These are phyloP conservation scores for Aricia agestis DNA, from an alignment of 1,140 invertebrate species.

Conservation along the genomic window DNA sequence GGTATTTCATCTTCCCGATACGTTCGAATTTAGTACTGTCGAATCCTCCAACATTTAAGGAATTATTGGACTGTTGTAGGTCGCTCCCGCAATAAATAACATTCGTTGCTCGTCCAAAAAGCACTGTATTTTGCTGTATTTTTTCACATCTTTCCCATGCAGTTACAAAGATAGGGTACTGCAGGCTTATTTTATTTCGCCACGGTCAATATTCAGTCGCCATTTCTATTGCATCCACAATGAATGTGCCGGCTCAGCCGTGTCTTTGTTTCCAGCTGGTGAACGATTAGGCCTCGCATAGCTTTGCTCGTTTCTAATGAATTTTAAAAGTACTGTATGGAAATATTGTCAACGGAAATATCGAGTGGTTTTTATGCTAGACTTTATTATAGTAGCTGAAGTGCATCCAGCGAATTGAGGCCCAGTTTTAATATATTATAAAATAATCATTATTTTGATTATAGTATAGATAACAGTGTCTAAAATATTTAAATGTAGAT, in stretches of 20 bases:
- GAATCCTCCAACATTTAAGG: not conserved
- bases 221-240: not conserved
- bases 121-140: not conserved
- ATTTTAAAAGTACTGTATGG: not conserved
- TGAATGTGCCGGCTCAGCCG: not conserved
- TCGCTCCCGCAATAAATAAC: slow-evolving; percentile 8
- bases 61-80: slow-evolving; percentile 14
- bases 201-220: not conserved
- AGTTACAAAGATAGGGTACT: slow-evolving; percentile 5
- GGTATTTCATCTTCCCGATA: not conserved
- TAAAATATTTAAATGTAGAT: too few relatives aligned
- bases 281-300: not conserved
- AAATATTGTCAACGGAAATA: too few relatives aligned
- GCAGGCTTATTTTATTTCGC: slow-evolving; percentile 7
- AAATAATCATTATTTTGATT: too few relatives aligned
- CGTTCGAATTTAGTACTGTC: not conserved
- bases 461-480: too few relatives aligned
- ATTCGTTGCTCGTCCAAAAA: slow-evolving; percentile 10
- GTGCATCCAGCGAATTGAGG: too few relatives aligned
- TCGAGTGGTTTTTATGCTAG: too few relatives aligned
- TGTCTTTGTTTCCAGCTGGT: not conserved
- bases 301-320: not conserved
- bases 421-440: too few relatives aligned
- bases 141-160: slow-evolving; percentile 7
- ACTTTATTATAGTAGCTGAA: too few relatives aligned